Percentiles rank a stretch among this genome's conserved stretches.
These are phyloP conservation scores for Calliphora vomitoria DNA, from an alignment of 2,888 invertebrate species.

Conservation along the genomic window DNA sequence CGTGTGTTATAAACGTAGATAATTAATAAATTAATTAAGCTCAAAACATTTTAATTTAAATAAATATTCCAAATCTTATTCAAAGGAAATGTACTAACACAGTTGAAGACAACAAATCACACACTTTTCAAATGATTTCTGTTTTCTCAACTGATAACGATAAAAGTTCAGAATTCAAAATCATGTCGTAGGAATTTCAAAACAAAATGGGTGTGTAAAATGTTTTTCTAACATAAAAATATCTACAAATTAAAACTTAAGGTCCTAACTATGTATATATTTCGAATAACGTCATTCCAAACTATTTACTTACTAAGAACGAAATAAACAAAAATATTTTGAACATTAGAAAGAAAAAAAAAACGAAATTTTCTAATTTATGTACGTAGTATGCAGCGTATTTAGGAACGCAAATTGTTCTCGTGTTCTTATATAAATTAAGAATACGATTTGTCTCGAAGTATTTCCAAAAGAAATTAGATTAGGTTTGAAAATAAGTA, in stretches of 20 bases:
- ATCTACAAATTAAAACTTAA: neutral
- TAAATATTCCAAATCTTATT: neutral
- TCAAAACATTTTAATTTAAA: neutral
- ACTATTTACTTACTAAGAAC: neutral
- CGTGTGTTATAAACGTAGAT: neutral
- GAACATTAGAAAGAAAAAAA: neutral
- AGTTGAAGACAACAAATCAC: neutral
- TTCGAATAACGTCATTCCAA: neutral
- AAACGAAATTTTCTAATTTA: neutral
- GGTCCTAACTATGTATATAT: neutral
- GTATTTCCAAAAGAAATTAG: neutral
- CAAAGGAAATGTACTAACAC: slow-evolving; percentile 15
- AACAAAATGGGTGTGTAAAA: slow-evolving; percentile 1
- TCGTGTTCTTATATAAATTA: neutral
- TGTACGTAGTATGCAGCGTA: neutral
- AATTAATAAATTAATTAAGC: neutral
- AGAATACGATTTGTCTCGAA: neutral
- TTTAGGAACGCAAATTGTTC: no score
- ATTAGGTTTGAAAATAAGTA: neutral
- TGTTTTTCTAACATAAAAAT: neutral
- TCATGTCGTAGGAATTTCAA: neutral
- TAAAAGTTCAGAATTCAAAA: slow-evolving; percentile 3
- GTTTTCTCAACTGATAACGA: slow-evolving; percentile 11
- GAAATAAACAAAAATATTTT: slow-evolving; percentile 10
- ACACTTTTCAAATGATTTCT: slow-evolving; percentile 1